These are phyloP conservation scores for Crematogaster levior DNA, from an alignment of 2,888 invertebrate species.

Conservation along the genomic window DNA sequence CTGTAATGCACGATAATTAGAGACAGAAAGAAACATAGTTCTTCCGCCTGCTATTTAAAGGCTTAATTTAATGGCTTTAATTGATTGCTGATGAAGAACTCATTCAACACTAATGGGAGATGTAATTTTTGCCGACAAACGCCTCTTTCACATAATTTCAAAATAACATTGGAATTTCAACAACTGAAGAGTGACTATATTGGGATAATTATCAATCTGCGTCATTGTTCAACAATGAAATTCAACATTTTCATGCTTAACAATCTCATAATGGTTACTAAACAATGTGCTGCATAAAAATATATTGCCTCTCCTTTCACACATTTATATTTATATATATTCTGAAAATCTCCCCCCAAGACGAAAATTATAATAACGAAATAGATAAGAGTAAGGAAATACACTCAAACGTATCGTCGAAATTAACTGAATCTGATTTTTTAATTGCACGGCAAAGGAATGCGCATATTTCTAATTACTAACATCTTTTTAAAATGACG, in stretches of 20 bases:
- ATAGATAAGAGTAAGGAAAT: neutral
- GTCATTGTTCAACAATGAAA: neutral
- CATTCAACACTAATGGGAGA: slow-evolving; percentile 17
- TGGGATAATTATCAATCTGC: slow-evolving; percentile 15
- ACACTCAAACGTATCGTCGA: neutral
- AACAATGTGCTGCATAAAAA: neutral
- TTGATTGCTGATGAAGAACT: slow-evolving; percentile 22
- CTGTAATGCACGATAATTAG: slow-evolving; percentile 51
- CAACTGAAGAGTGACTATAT: neutral
- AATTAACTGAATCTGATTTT: neutral
- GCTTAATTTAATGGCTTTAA: slow-evolving; percentile 43
- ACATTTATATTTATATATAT: neutral
- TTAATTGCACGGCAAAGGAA: slow-evolving; percentile 31
- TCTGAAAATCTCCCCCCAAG: neutral
- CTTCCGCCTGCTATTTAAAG: neutral
- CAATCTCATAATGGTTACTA: neutral
- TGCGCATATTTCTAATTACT: slow-evolving; percentile 14
- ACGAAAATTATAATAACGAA: neutral
- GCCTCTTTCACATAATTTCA: slow-evolving; percentile 15
- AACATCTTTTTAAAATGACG: slow-evolving; percentile 30
- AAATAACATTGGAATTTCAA: slow-evolving; percentile 26
- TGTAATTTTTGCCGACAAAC: slow-evolving; percentile 11
- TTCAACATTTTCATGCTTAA: neutral
- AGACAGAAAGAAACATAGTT: slow-evolving; percentile 17
- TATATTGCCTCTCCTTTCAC: neutral